These are phyloP conservation scores for Heliconius eleuchia DNA, from an alignment of 1,140 invertebrate genomes.

Conservation along the genomic window DNA sequence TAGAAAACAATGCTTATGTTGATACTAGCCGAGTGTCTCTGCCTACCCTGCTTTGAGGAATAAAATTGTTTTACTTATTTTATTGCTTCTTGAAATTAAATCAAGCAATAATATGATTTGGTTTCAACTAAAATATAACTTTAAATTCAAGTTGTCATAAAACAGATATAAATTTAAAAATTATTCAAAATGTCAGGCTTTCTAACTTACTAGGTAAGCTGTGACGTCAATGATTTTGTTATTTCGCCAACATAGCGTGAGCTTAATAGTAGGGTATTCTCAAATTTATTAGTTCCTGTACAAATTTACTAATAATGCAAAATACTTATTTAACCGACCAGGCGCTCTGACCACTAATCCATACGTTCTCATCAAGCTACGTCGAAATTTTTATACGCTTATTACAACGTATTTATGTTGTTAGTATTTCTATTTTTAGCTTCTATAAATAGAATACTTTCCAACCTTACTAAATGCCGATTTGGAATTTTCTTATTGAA, in stretches of 20 bases:
- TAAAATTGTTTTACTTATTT: too few species aligned
- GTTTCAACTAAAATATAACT: not conserved
- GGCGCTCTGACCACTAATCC: too few species aligned
- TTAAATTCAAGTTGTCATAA: not conserved
- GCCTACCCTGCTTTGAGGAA: too few species aligned
- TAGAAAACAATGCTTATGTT: too few species aligned
- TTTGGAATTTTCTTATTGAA: not conserved
- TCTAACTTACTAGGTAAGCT: constrained; percentile 7
- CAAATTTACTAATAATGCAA: constrained; percentile 15
- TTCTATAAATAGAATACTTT: constrained; percentile 13
- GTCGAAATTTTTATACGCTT: too few species aligned
- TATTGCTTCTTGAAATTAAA: not conserved
- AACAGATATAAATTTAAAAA: not conserved
- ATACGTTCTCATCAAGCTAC: too few species aligned
- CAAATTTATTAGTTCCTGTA: constrained; percentile 16
- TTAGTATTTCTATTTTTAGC: constrained; percentile 9
- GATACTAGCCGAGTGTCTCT: too few species aligned
- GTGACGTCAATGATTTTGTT: constrained; percentile 62
- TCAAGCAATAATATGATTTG: not conserved
- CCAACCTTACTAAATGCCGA: too few species aligned
- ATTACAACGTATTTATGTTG: too few species aligned
- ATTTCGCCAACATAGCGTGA: constrained; percentile 51
- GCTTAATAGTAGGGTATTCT: constrained; percentile 33
- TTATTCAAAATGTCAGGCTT: not conserved
- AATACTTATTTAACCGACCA: too few species aligned